Percentiles rank a stretch among this genome's conserved stretches.
Conservation (phyloP, 1,140 invertebrate species). For the Eufriesea mexicana region DNA sequence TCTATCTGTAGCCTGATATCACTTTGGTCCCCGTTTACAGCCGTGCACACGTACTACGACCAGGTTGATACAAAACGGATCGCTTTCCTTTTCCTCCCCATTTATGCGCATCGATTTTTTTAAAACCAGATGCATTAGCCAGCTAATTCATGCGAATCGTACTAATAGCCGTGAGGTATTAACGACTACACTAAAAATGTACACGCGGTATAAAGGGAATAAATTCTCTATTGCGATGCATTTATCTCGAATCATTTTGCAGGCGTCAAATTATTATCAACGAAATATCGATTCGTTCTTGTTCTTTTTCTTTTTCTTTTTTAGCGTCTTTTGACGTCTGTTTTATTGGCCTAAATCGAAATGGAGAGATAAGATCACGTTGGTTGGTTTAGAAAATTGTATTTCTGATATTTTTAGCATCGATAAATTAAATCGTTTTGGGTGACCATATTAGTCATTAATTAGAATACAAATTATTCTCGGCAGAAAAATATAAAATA, state of each 20-base stretch:
- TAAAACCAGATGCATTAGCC: conserved; percentile 40
- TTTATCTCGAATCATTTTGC: neutral
- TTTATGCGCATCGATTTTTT: conserved; percentile 49
- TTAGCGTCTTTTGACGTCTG: neutral
- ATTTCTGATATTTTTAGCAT: no score
- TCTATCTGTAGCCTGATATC: conserved; percentile 47
- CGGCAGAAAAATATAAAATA: no score
- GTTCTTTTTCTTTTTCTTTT: neutral
- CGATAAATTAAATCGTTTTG: no score
- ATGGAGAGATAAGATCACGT: no score
- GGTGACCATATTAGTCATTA: no score
- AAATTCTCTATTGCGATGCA: neutral
- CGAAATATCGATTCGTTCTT: neutral
- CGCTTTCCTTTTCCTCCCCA: conserved; percentile 32
- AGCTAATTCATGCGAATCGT: conserved; percentile 28
- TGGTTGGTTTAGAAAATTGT: no score
- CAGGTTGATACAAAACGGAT: conserved; percentile 55
- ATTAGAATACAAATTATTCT: no score
- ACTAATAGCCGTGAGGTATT: conserved; percentile 5
- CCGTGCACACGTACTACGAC: conserved; percentile 21
- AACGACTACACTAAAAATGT: conserved; percentile 8
- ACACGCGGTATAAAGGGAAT: neutral
- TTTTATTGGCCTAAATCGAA: no score
- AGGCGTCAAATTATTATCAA: neutral
- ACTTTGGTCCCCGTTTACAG: conserved; percentile 25